Evolutionary conservation across 2,888 invertebrate species (phyloP), one percentile per base, ranked within the genome.

Genomic region (Hypsopygia costalis): DNA sequence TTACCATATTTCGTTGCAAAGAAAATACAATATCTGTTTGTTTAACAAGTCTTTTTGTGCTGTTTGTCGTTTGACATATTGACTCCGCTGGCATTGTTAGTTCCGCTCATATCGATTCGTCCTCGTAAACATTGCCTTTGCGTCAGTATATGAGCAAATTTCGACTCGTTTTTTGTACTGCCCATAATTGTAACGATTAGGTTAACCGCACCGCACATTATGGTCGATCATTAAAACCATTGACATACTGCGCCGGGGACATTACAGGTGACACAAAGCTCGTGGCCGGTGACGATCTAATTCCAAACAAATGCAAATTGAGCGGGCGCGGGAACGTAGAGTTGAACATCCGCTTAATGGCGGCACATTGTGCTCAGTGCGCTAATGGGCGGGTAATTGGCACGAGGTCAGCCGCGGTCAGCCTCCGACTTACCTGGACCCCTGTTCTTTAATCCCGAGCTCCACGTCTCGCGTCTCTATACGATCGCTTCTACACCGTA

Each of bases 251-350:
- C 52, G 50, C 44, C 51, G 43, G 50, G 54, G 51, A 55, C 52
- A 62, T 67, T 60, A 63, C 74, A 74, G 77, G 75, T 75, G 69
- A 63, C 58, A 73, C 63, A 73, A 74, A 72, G 64, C 65, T 55
- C 51, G 62, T 52, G 56, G 46, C 31, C 56, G 47, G 57, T 61
- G 69, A 60, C 64, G 69, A 66, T 75, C 75, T 78, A 79, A 75
- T 77, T 76, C 72, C 75, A 83, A 80, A 83, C 82, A 82, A 83
- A 87, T 82, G 83, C 76, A 82, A 87, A 85, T 86, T 70, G 69
- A 71, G 69, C 69, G 59, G 63, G 65, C 56, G 62, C 65, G 59
- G 67, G 68, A 62, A 64, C 58, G 63, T 52, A 52, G 62, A 58
- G 67, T 60, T 80, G 81, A 76, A 79, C 81, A 80, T 81, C 81